A percentile compares a stretch with the other conserved stretches of the same genome.
Evolutionary conservation across 2,797 vertebrate genomes (phyloP).

Genomic region (Mormyrus hasselquistii): DNA sequence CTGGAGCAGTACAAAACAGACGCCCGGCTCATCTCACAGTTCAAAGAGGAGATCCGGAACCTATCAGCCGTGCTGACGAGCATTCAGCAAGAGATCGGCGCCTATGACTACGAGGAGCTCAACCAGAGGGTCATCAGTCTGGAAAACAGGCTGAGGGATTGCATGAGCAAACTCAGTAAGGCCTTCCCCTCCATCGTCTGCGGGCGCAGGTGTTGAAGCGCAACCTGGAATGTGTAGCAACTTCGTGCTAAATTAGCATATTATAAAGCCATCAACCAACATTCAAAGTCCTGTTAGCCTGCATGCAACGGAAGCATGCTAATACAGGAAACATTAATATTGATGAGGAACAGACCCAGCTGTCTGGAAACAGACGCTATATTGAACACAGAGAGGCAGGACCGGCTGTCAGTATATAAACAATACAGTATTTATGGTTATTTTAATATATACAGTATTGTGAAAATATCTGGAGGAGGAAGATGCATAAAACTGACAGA

Average conservation of each 20-base stretch:
- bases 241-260: slow-evolving; percentile 1
- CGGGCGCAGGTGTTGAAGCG: neutral
- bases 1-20: slow-evolving; percentile 85
- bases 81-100: slow-evolving; percentile 85
- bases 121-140: slow-evolving; percentile 80
- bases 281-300: neutral
- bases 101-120: slow-evolving; percentile 85
- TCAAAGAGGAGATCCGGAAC: slow-evolving; percentile 80
- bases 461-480: neutral
- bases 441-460: neutral
- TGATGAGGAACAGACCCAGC: slow-evolving; percentile 1
- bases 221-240: neutral
- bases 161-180: slow-evolving; percentile 88
- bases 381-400: neutral
- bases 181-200: neutral
- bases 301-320: neutral
- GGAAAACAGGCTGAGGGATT: slow-evolving; percentile 83
- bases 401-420: slow-evolving; percentile 6
- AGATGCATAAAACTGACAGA: slow-evolving; percentile 11
- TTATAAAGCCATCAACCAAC: neutral
- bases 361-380: neutral
- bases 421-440: slow-evolving; percentile 5
- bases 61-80: slow-evolving; percentile 73
- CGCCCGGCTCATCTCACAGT: slow-evolving; percentile 73
- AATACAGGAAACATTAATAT: neutral